These are phyloP conservation scores for Chymomyza caudatula DNA, from an alignment of 2,888 invertebrate species.

Conservation along the genomic window DNA sequence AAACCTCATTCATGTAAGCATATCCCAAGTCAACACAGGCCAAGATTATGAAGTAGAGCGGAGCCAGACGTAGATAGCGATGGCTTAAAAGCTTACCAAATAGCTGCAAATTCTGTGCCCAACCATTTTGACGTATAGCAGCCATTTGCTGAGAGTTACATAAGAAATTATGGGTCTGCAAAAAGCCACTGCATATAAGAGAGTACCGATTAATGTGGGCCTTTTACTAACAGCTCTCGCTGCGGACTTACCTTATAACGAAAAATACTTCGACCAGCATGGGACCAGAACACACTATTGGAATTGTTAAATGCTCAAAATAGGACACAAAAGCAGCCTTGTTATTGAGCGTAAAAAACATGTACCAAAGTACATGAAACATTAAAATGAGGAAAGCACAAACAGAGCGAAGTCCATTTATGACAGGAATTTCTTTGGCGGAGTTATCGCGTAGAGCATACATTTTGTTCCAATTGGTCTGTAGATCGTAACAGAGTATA, in stretches of 20 bases:
- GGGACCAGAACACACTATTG: conserved; percentile 77
- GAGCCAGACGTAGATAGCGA: conserved; percentile 76
- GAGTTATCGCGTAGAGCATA: conserved; percentile 61
- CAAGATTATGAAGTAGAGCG: conserved; percentile 74
- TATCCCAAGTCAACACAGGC: conserved; percentile 74
- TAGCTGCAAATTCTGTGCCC: conserved; percentile 62
- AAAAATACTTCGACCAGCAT: conserved; percentile 78
- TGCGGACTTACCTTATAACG: conserved; percentile 72
- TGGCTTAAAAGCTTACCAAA: conserved; percentile 74
- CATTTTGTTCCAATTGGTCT: conserved; percentile 65
- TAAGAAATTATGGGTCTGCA: conserved; percentile 76
- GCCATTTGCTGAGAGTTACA: conserved; percentile 69
- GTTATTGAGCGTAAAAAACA: conserved; percentile 77
- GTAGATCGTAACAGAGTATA: conserved; percentile 75
- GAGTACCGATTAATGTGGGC: background rate
- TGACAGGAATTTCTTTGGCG: conserved; percentile 73
- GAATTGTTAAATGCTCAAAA: conserved; percentile 75
- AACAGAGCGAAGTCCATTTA: conserved; percentile 77
- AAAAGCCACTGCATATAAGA: conserved; percentile 67
- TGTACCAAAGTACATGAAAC: conserved; percentile 78
- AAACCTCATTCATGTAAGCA: conserved; percentile 75
- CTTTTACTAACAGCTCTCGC: background rate
- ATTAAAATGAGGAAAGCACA: conserved; percentile 77
- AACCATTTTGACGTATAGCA: conserved; percentile 61
- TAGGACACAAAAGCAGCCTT: conserved; percentile 75